Conservation (phyloP, 2,888 invertebrate species). For the Himalopsyche tibetana region DNA sequence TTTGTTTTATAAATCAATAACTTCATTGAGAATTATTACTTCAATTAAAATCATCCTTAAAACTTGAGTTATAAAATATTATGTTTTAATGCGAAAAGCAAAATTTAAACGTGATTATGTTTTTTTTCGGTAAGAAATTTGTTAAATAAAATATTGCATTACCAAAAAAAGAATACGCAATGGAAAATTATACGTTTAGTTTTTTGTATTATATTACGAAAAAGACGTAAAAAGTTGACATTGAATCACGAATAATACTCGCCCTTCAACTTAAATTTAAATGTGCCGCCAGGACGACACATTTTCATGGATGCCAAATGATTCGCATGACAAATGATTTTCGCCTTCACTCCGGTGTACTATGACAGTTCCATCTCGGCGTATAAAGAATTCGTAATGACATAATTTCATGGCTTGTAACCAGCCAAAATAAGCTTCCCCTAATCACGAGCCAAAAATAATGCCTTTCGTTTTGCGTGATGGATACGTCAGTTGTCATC, state of each 20-base stretch:
- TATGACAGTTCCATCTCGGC: slow-evolving; percentile 51
- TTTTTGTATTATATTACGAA: too few species aligned
- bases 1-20: too few species aligned
- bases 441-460: slow-evolving; percentile 64
- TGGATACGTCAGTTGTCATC: slow-evolving; percentile 62
- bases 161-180: too few species aligned
- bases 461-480: slow-evolving; percentile 56
- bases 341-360: slow-evolving; percentile 27
- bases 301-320: slow-evolving; percentile 44
- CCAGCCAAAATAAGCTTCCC: slow-evolving; percentile 60
- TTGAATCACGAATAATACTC: neutral
- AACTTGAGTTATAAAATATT: too few species aligned
- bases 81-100: too few species aligned
- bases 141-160: too few species aligned
- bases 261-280: neutral
- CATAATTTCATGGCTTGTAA: slow-evolving; percentile 65
- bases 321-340: slow-evolving; percentile 57
- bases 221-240: neutral
- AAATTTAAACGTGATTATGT: too few species aligned
- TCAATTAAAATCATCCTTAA: too few species aligned
- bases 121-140: too few species aligned
- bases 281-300: slow-evolving; percentile 8
- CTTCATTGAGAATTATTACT: too few species aligned
- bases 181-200: too few species aligned
- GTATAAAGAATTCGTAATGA: slow-evolving; percentile 62